Evolutionary conservation across 1,140 invertebrate genomes (phyloP), one percentile per base, ranked within the genome.

Genomic region (Drosophila murphyi): DNA sequence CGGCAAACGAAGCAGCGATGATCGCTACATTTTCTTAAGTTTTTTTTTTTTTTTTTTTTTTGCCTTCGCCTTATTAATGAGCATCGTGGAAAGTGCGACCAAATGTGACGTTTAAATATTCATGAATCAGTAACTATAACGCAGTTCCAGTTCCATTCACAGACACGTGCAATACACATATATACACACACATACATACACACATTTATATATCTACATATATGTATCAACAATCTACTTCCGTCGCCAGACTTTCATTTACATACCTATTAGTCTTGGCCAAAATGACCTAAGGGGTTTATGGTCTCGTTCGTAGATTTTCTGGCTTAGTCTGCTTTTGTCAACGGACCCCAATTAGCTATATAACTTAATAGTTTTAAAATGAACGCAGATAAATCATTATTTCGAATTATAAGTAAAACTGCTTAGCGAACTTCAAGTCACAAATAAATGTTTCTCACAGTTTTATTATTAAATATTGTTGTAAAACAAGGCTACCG

Each of bases 31-130:
- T 86, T 90, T 89, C 85, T 86, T 89, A 75, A 86, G 20, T 20
- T 20, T 20, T 88, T 83, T 88, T 83, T 64, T 64, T 71, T 47
- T 54, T 65, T 47, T n/a, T 50, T 60, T 75, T 43, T 59, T 73
- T 60, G 51, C 48, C 63, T 56, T 85, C 59, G 73, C 65, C 81
- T 91, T 91, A 91, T 91, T 91, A 91, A 91, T 91, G 88, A 91
- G 88, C 87, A 90, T 83, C 88, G 78, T 87, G 82, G 85, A 90
- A 90, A 91, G 90, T 91, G 90, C 90, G 90, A 90, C 90, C 90
- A 90, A 91, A 91, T 91, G 90, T 91, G 86, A 91, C 90, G 90
- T 87, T 91, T 91, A 91, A 91, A 91, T 91, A 91, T 91, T 91
- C 89, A 91, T 91, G 89, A 91, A 83, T 77, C 74, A 87, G 72